phyloP scores from a whole-genome alignment of 2,113 vertebrate genomes.

The Trochalopteron elliotii region DNA sequence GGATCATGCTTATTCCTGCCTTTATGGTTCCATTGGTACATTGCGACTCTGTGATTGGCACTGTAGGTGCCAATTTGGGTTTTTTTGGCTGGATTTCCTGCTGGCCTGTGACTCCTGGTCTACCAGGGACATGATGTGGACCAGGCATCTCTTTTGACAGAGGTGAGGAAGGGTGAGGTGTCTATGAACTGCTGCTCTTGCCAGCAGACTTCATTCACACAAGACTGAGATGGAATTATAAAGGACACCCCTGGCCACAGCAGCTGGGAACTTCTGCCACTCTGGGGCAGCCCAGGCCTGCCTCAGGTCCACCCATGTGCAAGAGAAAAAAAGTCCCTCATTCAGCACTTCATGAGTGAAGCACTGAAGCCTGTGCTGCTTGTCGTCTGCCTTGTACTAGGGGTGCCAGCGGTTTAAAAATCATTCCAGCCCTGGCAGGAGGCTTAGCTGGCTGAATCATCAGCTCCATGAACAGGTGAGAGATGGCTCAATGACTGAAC shows the following conservation, averaged over 20 bases:
- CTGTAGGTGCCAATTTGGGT: neutral
- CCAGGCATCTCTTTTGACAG: neutral
- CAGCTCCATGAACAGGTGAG: neutral
- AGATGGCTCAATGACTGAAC: neutral
- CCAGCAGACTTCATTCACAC: neutral
- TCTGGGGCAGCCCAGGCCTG: too few relatives aligned
- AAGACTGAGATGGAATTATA: neutral
- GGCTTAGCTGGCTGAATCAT: neutral
- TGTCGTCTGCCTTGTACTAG: neutral
- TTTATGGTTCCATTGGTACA: neutral
- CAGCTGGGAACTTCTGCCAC: neutral
- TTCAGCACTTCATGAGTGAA: neutral
- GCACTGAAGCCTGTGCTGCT: neutral
- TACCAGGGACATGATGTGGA: neutral
- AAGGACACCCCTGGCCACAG: neutral
- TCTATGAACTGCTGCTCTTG: neutral
- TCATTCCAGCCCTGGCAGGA: neutral
- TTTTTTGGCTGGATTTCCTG: neutral
- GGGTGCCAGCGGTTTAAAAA: neutral
- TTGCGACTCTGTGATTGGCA: neutral
- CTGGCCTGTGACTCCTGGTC: neutral
- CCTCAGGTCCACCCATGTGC: neutral
- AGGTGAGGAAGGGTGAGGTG: neutral
- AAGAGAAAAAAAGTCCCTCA: neutral
- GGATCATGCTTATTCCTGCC: neutral